Evolutionary conservation across 1,140 invertebrate species (phyloP).

Genomic region (Leptoteleia sp.): DNA sequence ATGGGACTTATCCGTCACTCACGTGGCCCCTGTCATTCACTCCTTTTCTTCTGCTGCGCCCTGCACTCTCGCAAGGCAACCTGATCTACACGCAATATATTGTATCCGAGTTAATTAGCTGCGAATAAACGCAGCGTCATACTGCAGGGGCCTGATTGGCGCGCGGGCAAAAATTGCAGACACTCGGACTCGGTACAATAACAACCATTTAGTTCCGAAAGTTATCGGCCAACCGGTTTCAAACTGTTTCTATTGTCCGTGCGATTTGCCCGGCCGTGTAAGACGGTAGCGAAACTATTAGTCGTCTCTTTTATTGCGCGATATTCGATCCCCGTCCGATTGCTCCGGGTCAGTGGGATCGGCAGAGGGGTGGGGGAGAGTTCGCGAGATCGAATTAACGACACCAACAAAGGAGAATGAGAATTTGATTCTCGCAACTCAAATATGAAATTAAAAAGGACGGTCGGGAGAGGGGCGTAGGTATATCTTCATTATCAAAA

Average conservation of each 20-base stretch:
- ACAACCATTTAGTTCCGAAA: slow-evolving; percentile 77
- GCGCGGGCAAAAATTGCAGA: slow-evolving; percentile 49
- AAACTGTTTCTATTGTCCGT: slow-evolving; percentile 80
- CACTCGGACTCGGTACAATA: slow-evolving; percentile 68
- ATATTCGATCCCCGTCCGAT: slow-evolving; percentile 44
- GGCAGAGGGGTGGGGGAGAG: not conserved
- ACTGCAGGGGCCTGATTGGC: slow-evolving; percentile 64
- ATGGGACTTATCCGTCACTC: slow-evolving; percentile 50
- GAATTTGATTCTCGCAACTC: slow-evolving; percentile 60
- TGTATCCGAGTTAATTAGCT: slow-evolving; percentile 80
- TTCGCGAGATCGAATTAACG: slow-evolving; percentile 54
- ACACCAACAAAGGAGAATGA: slow-evolving; percentile 61
- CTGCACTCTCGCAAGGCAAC: slow-evolving; percentile 37
- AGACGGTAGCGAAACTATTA: slow-evolving; percentile 80
- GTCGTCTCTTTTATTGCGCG: slow-evolving; percentile 62
- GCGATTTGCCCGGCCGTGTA: slow-evolving; percentile 79
- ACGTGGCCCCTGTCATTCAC: slow-evolving; percentile 50
- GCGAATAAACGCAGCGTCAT: slow-evolving; percentile 79
- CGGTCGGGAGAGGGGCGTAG: slow-evolving; percentile 15
- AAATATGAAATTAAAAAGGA: slow-evolving; percentile 65
- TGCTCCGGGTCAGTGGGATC: no score
- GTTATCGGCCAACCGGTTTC: slow-evolving; percentile 65
- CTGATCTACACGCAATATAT: slow-evolving; percentile 70
- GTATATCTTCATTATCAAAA: slow-evolving; percentile 64
- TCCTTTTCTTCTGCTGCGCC: slow-evolving; percentile 38